phyloP scores from a whole-genome alignment of 1,140 invertebrate species.

The Pristionchus pacificus region DNA sequence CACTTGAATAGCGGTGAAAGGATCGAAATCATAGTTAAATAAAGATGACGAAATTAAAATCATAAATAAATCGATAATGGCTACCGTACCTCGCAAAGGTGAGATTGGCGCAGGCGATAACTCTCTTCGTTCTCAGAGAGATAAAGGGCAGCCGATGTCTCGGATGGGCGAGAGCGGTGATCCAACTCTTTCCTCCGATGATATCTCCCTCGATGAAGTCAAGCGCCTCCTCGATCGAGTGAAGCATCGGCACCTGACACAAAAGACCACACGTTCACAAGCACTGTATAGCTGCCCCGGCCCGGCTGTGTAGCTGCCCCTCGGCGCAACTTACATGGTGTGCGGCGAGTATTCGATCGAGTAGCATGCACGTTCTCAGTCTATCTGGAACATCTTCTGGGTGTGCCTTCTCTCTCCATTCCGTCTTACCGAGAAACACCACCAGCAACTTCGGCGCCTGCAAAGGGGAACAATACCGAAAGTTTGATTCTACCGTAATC shows the following conservation, averaged over 20 bases:
- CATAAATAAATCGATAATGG: too few species aligned
- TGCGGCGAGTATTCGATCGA: conserved; percentile 49
- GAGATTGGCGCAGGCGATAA: too few species aligned
- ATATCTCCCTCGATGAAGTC: conserved; percentile 57
- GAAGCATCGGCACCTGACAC: conserved; percentile 10
- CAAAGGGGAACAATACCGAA: too few species aligned
- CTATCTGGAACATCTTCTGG: conserved; percentile 51
- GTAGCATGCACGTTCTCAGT: conserved; percentile 43
- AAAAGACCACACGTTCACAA: background rate
- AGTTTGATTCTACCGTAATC: too few species aligned
- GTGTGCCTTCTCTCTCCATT: conserved; percentile 56
- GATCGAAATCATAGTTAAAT: too few species aligned
- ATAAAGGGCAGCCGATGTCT: conserved; percentile 50
- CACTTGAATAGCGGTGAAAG: too few species aligned
- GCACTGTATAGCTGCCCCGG: background rate
- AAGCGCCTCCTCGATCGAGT: conserved; percentile 43
- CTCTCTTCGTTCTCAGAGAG: conserved; percentile 35
- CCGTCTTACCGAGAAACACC: conserved; percentile 49
- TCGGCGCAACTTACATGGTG: conserved; percentile 34
- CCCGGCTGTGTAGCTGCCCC: background rate
- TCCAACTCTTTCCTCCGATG: conserved; percentile 50
- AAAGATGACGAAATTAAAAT: too few species aligned
- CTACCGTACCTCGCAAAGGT: too few species aligned
- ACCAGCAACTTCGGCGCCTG: conserved; percentile 52
- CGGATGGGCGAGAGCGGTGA: conserved; percentile 40